Evolutionary conservation across 2,113 vertebrate species (phyloP).

Genomic region (Stigmatopora argus): DNA sequence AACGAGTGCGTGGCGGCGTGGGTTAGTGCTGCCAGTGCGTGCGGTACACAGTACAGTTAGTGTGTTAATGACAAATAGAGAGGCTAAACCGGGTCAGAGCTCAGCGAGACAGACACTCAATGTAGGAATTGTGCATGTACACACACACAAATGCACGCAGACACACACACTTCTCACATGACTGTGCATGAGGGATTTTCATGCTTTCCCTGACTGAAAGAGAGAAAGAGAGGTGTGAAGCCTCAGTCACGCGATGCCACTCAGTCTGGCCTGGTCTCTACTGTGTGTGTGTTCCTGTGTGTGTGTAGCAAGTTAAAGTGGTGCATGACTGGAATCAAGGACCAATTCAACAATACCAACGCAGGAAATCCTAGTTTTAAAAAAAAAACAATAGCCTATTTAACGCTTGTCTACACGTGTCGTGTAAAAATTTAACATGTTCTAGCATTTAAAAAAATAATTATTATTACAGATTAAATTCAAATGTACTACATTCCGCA

Average conservation of each 20-base stretch:
- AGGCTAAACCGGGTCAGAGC: slow-evolving; percentile 43
- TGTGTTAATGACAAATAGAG: slow-evolving; percentile 36
- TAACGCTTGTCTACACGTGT: not conserved
- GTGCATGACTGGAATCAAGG: slow-evolving; percentile 21
- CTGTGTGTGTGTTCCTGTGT: slow-evolving; percentile 5
- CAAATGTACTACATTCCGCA: too few relatives aligned
- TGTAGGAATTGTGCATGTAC: not conserved
- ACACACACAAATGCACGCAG: slow-evolving; percentile 8
- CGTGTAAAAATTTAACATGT: not conserved
- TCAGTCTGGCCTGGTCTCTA: slow-evolving; percentile 7
- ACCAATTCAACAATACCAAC: slow-evolving; percentile 20
- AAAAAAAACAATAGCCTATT: not conserved
- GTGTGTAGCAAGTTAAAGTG: not conserved
- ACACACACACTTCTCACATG: slow-evolving; percentile 52
- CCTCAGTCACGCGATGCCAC: slow-evolving; percentile 57
- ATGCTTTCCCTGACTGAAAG: slow-evolving; percentile 53
- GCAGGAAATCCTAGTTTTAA: slow-evolving; percentile 41
- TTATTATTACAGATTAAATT: too few relatives aligned
- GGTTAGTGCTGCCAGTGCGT: slow-evolving; percentile 27
- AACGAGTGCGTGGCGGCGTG: not conserved
- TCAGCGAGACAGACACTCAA: slow-evolving; percentile 21
- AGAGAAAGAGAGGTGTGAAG: slow-evolving; percentile 55
- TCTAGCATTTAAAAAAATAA: too few relatives aligned
- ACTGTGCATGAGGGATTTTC: slow-evolving; percentile 49
- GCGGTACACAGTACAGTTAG: slow-evolving; percentile 10